Conservation (phyloP, 2,888 invertebrate genomes). For the Nesidiocoris tenuis region DNA sequence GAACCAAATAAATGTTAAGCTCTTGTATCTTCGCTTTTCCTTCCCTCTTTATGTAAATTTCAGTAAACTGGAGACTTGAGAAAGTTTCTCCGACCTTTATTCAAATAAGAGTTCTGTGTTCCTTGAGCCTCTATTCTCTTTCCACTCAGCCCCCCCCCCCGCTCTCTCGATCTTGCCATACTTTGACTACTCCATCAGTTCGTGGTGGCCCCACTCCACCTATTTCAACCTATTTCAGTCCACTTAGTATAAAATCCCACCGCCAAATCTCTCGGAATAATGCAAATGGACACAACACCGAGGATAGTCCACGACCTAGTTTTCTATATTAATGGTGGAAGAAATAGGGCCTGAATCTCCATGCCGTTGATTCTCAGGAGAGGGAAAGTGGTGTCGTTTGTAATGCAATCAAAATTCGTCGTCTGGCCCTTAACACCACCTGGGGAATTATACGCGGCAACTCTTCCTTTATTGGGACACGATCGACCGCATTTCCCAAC, state of each 20-base stretch:
- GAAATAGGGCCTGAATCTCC: not conserved
- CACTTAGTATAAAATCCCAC: constrained; percentile 30
- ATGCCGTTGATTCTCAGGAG: not conserved
- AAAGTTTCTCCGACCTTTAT: constrained; percentile 40
- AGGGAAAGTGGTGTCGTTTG: not conserved
- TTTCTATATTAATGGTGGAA: not conserved
- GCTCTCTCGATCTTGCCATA: constrained; percentile 1
- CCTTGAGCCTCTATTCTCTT: constrained; percentile 8
- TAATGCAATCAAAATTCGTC: no score
- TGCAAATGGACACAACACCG: not conserved
- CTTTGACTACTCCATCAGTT: constrained; percentile 4
- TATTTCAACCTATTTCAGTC: constrained; percentile 31
- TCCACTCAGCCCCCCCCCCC: not conserved
- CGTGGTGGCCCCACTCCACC: not conserved
- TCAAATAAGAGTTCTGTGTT: constrained; percentile 42
- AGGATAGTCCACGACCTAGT: not conserved
- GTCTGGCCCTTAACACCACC: no score
- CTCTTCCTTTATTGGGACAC: no score
- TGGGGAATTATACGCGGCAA: no score
- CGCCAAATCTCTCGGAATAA: constrained; percentile 4
- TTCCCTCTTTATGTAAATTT: constrained; percentile 43
- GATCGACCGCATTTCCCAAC: not conserved
- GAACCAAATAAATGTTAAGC: constrained; percentile 42
- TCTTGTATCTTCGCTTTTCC: constrained; percentile 42
- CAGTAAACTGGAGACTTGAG: constrained; percentile 41